Percentiles rank a stretch among this genome's conserved stretches.
These are phyloP conservation scores for Bradypodion pumilum DNA, from an alignment of 2,797 vertebrate species.

Conservation along the genomic window DNA sequence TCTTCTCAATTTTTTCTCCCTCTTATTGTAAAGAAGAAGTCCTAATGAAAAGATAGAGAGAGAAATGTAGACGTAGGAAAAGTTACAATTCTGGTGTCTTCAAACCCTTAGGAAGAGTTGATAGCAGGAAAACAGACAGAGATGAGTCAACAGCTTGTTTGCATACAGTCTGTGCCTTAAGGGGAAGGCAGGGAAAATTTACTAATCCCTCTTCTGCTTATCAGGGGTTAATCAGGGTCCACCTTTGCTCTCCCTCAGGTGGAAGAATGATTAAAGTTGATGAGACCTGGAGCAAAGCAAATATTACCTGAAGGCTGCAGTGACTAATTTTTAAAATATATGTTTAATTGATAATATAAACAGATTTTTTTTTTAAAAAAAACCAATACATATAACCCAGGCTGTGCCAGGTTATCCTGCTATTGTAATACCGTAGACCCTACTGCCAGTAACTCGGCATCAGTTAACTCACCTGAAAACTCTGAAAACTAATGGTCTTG, in stretches of 20 bases:
- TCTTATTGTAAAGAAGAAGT: conserved; percentile 85
- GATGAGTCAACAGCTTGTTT: conserved; percentile 84
- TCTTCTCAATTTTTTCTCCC: conserved; percentile 65
- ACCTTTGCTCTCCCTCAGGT: conserved; percentile 45
- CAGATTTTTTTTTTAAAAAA: too few species aligned
- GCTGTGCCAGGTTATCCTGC: too few species aligned
- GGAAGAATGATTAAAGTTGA: conserved; percentile 27
- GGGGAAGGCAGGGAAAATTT: conserved; percentile 50
- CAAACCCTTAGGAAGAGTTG: conserved; percentile 87
- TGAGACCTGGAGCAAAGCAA: too few species aligned
- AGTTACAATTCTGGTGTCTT: conserved; percentile 86
- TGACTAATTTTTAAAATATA: too few species aligned
- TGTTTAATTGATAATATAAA: too few species aligned
- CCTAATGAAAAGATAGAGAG: conserved; percentile 87
- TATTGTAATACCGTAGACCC: too few species aligned
- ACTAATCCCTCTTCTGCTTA: conserved; percentile 72
- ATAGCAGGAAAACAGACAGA: conserved; percentile 82
- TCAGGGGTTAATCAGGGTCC: conserved; percentile 43
- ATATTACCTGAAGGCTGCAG: too few species aligned
- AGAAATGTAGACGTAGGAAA: too few species aligned
- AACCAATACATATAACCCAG: too few species aligned
- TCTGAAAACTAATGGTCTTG: too few species aligned
- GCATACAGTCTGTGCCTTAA: conserved; percentile 81
- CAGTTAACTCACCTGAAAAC: too few species aligned
- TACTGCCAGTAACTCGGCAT: too few species aligned